Conservation (phyloP, 2,888 invertebrate genomes). For the Syrphus vitripennis region DNA sequence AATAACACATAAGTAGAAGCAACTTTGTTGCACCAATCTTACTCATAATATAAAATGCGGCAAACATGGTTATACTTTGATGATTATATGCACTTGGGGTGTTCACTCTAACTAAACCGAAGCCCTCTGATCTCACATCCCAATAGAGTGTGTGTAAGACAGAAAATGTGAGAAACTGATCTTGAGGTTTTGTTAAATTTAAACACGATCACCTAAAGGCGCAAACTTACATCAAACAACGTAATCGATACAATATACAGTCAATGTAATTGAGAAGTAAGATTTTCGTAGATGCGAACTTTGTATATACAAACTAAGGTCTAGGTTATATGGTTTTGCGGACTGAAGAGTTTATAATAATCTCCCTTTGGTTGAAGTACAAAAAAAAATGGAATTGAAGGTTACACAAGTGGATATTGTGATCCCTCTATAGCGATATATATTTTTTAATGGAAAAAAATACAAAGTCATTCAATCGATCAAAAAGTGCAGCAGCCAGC, state of each 20-base stretch:
- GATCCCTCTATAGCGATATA: background rate
- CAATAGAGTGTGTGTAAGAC: background rate
- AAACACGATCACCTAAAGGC: slow-evolving; percentile 61
- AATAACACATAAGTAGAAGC: background rate
- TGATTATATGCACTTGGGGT: background rate
- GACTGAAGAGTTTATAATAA: background rate
- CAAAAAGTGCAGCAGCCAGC: slow-evolving; percentile 51
- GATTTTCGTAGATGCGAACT: slow-evolving; percentile 28
- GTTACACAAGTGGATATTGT: background rate
- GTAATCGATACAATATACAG: slow-evolving; percentile 46
- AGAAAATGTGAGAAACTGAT: background rate
- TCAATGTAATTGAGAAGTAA: slow-evolving; percentile 34
- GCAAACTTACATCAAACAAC: slow-evolving; percentile 23
- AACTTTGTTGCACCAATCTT: slow-evolving; percentile 10
- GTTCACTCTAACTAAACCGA: background rate
- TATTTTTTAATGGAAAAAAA: slow-evolving; percentile 23
- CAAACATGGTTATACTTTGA: background rate
- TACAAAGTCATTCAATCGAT: slow-evolving; percentile 66
- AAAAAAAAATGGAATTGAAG: background rate
- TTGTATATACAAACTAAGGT: background rate
- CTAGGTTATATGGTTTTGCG: slow-evolving; percentile 12
- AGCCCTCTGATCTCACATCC: background rate
- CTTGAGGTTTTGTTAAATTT: slow-evolving; percentile 33
- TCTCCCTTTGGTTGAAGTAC: background rate
- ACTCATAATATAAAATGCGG: background rate